These are phyloP conservation scores for Orycteropus afer DNA, from an alignment of 2,113 vertebrate species.

Conservation along the genomic window DNA sequence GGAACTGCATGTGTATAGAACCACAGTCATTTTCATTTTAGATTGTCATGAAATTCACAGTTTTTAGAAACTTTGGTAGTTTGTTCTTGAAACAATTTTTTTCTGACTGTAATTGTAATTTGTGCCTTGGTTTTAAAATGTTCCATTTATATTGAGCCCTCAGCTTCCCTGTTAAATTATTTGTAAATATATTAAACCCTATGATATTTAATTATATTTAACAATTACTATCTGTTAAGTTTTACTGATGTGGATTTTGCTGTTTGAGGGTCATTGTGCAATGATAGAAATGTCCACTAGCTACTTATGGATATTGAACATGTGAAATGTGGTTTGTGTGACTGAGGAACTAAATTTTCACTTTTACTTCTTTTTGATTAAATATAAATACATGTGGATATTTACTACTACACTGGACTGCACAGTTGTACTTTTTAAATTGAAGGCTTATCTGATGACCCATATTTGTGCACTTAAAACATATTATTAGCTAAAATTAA, in stretches of 20 bases:
- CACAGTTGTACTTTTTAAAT: background rate
- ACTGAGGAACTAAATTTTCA: constrained; percentile 20
- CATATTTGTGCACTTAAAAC: constrained; percentile 1
- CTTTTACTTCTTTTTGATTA: background rate
- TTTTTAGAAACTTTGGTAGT: constrained; percentile 16
- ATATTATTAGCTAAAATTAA: constrained; percentile 52
- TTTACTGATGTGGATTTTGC: background rate
- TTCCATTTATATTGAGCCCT: background rate
- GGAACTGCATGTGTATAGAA: background rate
- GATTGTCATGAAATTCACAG: background rate
- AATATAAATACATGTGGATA: background rate
- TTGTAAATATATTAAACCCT: background rate
- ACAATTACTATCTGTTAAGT: constrained; percentile 26
- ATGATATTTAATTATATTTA: constrained; percentile 24
- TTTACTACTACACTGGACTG: background rate
- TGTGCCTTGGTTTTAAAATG: background rate
- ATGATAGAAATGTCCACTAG: background rate
- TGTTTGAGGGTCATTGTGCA: constrained; percentile 20
- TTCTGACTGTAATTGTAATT: background rate
- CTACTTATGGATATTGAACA: background rate
- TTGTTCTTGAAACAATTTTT: background rate
- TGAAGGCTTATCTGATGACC: constrained; percentile 3
- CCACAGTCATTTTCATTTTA: constrained; percentile 4
- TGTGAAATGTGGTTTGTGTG: background rate
- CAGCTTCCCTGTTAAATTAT: background rate